phyloP scores from a whole-genome alignment of 2,113 vertebrate species.

The Amia ocellicauda region DNA sequence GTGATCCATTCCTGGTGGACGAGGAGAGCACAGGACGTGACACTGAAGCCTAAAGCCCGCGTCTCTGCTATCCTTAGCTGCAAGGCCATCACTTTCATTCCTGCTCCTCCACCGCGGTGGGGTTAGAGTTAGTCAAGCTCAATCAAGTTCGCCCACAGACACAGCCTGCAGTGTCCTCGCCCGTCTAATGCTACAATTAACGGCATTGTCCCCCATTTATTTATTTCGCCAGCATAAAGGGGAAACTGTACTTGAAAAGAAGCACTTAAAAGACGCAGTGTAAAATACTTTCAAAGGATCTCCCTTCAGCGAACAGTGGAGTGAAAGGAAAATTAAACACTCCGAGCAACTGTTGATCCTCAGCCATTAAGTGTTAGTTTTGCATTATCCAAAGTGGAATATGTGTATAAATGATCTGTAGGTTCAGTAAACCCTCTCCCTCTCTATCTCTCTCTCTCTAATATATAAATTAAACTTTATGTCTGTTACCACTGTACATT shows the following conservation, averaged over 20 bases:
- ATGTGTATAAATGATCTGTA: no score
- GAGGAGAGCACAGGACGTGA: neutral
- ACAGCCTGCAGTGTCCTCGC: conserved; percentile 18
- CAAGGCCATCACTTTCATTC: neutral
- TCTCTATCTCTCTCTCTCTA: no score
- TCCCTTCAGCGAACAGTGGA: conserved; percentile 42
- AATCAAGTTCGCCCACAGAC: no score
- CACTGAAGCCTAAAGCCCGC: conserved; percentile 12
- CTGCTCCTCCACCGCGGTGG: neutral
- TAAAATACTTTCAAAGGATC: conserved; percentile 49
- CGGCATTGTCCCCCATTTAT: conserved; percentile 45
- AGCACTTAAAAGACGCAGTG: conserved; percentile 48
- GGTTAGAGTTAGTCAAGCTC: no score
- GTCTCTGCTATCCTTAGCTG: conserved; percentile 7
- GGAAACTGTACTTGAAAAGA: neutral
- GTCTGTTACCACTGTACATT: conserved; percentile 51
- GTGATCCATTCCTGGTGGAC: neutral
- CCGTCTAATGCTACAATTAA: conserved; percentile 54
- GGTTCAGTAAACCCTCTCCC: no score
- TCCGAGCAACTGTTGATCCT: no score
- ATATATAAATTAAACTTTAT: no score
- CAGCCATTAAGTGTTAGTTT: no score
- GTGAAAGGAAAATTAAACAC: no score
- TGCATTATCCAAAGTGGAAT: no score
- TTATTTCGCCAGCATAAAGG: conserved; percentile 32